Conservation (phyloP, 2,113 vertebrate species). For the Antechinus flavipes region DNA sequence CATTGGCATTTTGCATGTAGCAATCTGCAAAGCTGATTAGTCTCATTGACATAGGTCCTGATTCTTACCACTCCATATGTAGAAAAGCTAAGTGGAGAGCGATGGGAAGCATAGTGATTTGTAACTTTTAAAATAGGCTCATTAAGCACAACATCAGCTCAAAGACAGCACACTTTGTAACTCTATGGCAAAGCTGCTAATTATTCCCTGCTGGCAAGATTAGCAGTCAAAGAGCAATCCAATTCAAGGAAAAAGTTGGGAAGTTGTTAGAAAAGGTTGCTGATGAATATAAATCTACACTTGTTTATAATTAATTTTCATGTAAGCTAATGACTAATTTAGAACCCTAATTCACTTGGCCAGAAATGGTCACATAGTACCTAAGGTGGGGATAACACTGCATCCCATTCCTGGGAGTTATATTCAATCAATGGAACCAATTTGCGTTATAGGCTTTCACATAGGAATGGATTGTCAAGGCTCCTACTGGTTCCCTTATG, state of each 20-base stretch:
- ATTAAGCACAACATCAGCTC: conserved; percentile 69
- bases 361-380: conserved; percentile 16
- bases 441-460: background rate
- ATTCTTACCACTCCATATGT: conserved; percentile 49
- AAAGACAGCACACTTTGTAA: conserved; percentile 60
- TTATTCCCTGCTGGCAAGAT: conserved; percentile 69
- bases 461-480: background rate
- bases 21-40: conserved; percentile 66
- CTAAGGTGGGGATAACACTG: background rate
- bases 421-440: background rate
- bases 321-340: conserved; percentile 30
- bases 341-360: conserved; percentile 1
- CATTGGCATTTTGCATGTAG: conserved; percentile 36
- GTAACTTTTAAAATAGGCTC: conserved; percentile 71
- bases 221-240: conserved; percentile 41
- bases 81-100: conserved; percentile 62
- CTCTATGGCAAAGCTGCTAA: conserved; percentile 63
- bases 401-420: background rate
- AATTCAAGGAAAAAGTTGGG: conserved; percentile 46
- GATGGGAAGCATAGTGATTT: conserved; percentile 64
- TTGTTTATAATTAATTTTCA: conserved; percentile 25
- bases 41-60: conserved; percentile 53
- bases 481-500: background rate
- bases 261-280: conserved; percentile 57
- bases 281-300: conserved; percentile 17